phyloP scores from a whole-genome alignment of 2,888 invertebrate genomes.

The Netelia melanura region DNA sequence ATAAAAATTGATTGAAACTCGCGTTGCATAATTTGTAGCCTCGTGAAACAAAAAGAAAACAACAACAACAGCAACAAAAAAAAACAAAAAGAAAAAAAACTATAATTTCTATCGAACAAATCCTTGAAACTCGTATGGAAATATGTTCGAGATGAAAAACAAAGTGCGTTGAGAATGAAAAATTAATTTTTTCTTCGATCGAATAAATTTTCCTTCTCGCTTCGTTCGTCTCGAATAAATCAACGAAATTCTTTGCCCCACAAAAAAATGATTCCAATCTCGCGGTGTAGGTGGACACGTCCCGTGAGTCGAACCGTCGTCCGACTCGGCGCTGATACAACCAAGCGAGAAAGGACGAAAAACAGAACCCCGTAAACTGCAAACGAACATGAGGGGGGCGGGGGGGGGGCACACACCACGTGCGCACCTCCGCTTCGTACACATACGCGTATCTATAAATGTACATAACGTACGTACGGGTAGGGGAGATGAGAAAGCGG shows the following conservation, averaged over 20 bases:
- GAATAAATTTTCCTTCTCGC: neutral
- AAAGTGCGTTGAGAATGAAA: too few species aligned
- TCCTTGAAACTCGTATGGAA: too few species aligned
- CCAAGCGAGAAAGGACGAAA: slow-evolving; percentile 22
- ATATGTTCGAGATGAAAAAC: too few species aligned
- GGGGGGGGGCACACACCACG: slow-evolving; percentile 20
- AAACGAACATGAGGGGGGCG: neutral
- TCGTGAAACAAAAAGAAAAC: too few species aligned
- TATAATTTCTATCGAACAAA: too few species aligned
- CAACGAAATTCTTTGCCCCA: too few species aligned
- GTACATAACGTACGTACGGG: neutral
- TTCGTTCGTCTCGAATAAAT: neutral
- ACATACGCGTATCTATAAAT: neutral
- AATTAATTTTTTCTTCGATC: too few species aligned
- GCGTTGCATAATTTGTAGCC: too few species aligned
- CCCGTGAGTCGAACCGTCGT: neutral
- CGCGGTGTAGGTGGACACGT: neutral
- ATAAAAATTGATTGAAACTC: too few species aligned
- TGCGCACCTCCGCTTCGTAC: too few species aligned
- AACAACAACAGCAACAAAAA: too few species aligned
- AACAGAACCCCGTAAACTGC: slow-evolving; percentile 19
- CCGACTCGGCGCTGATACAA: neutral
- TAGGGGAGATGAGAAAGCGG: slow-evolving; percentile 14
- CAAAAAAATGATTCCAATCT: neutral
- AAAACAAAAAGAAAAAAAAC: too few species aligned